Base-by-base conservation (phyloP, 1,140 invertebrate genomes). In the Phymorhynchus buccinoides region DNA sequence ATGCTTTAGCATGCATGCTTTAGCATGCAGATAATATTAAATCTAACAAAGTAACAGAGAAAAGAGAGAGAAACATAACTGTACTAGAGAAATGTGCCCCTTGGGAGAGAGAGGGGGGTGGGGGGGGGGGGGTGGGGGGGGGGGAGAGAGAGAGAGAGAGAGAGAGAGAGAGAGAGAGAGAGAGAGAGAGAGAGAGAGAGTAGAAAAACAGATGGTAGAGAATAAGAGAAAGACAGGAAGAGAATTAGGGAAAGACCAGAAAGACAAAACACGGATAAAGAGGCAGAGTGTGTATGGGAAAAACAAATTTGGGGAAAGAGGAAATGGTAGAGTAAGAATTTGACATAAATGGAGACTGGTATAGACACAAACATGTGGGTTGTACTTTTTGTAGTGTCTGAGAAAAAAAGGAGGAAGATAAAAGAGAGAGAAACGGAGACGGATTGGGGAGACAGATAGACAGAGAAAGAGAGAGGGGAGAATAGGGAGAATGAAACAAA, bases 111-210 rank as follows among this genome's bases (percentile, higher is more conserved):
- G n/a, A n/a, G n/a, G n/a, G n/a, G n/a, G n/a, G n/a, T n/a, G n/a
- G n/a, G n/a, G n/a, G n/a, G n/a, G n/a, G n/a, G n/a, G n/a, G n/a
- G n/a, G n/a, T n/a, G n/a, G n/a, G n/a, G n/a, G n/a, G n/a, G n/a
- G n/a, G n/a, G n/a, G n/a, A n/a, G n/a, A n/a, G n/a, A n/a, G n/a
- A 48, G 56, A 12, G 22, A 62, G 22, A 16, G 12, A 62, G 56
- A 22, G 4, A 62, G 22, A 22, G 56, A 62, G 22, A 62, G 7
- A 62, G 56, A 62, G 56, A 62, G 56, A 62, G 56, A 62, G 56
- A 62, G 56, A 62, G 56, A 62, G 56, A 62, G 56, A 22, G 56
- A 62, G 12, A 62, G 56, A 62, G 56, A 62, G 56, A 62, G n/a
- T n/a, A n/a, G 56, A 62, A 4, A 62, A 27, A 62, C 18, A 62